A percentile compares a stretch with the other conserved stretches of the same genome.
These are phyloP conservation scores for Sitta europaea DNA, from an alignment of 2,113 vertebrate genomes.

Conservation along the genomic window DNA sequence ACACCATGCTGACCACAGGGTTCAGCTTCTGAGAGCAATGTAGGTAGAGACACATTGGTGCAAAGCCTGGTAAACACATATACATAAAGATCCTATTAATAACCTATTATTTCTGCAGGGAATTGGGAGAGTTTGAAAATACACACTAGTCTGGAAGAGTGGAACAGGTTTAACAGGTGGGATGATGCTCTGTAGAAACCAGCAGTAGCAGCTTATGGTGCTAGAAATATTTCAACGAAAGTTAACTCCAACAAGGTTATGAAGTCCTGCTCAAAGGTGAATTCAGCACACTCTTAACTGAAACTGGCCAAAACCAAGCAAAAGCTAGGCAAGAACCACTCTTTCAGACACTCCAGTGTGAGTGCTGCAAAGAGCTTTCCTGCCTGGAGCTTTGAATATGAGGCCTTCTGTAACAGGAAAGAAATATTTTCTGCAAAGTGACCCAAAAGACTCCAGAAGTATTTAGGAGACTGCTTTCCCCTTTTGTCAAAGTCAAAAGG, in stretches of 20 bases:
- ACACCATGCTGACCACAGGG: neutral
- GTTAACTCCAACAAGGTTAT: neutral
- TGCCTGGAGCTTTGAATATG: neutral
- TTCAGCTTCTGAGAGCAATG: neutral
- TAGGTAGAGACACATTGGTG: neutral
- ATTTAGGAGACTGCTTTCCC: neutral
- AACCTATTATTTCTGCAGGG: neutral
- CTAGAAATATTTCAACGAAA: neutral
- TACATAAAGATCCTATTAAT: neutral
- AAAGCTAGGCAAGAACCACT: accelerated
- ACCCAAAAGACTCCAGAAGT: neutral
- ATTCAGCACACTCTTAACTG: neutral
- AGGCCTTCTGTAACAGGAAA: neutral
- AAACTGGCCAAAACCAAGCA: neutral
- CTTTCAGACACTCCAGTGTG: neutral
- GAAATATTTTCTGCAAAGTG: neutral
- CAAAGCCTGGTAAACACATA: neutral
- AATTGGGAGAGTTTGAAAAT: neutral
- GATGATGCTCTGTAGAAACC: neutral
- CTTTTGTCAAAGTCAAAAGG: neutral
- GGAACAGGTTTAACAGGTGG: neutral
- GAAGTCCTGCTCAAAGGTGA: neutral
- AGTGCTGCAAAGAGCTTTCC: neutral
- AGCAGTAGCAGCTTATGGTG: neutral
- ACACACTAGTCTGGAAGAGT: neutral